phyloP scores from a whole-genome alignment of 2,888 invertebrate species.

The Lysandra coridon region DNA sequence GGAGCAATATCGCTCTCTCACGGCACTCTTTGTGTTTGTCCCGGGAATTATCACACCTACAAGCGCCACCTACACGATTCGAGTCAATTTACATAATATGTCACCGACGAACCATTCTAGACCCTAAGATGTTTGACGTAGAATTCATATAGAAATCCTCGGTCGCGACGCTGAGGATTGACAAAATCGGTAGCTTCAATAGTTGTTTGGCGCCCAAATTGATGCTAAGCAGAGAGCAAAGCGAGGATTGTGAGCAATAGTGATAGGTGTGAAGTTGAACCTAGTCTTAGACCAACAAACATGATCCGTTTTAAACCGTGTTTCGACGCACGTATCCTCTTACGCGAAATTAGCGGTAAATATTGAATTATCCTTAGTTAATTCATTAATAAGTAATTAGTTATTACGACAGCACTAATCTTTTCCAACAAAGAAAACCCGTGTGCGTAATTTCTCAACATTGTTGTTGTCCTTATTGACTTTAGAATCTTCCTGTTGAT shows the following conservation, averaged over 20 bases:
- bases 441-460: not conserved
- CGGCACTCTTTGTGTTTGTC: slow-evolving; percentile 73
- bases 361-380: not conserved
- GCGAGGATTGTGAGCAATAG: slow-evolving; percentile 51
- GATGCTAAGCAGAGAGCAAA: slow-evolving; percentile 59
- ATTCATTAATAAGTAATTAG: not conserved
- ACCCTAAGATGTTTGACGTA: slow-evolving; percentile 54
- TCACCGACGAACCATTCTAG: slow-evolving; percentile 53
- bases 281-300: slow-evolving; percentile 19
- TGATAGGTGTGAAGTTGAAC: slow-evolving; percentile 34
- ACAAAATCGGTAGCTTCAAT: slow-evolving; percentile 61
- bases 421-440: not conserved
- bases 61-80: slow-evolving; percentile 64
- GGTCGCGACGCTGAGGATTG: slow-evolving; percentile 59
- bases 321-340: not conserved
- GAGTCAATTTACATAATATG: slow-evolving; percentile 50
- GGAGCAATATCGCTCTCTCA: slow-evolving; percentile 72
- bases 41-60: slow-evolving; percentile 78
- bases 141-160: slow-evolving; percentile 41
- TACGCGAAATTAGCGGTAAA: not conserved
- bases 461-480: not conserved
- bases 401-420: not conserved
- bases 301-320: slow-evolving; percentile 29
- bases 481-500: not conserved
- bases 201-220: slow-evolving; percentile 55